These are phyloP conservation scores for Whitmania pigra DNA, from an alignment of 1,140 invertebrate species.

Conservation along the genomic window DNA sequence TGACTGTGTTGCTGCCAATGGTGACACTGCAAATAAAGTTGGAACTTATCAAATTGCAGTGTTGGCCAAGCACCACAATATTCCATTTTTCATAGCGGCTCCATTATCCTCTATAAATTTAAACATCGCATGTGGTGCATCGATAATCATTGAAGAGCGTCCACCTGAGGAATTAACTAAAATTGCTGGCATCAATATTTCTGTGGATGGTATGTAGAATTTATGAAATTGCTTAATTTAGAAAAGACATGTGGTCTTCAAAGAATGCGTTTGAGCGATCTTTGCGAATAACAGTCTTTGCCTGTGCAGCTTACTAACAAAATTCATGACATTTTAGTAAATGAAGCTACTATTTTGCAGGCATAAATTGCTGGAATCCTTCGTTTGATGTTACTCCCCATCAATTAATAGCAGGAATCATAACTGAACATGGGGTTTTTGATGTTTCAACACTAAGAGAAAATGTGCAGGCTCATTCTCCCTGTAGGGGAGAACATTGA, in stretches of 20 bases:
- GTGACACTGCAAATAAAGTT: slow-evolving; percentile 98
- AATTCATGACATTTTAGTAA: slow-evolving; percentile 6
- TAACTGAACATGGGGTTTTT: slow-evolving; percentile 84
- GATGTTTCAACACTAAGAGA: background rate
- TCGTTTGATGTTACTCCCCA: slow-evolving; percentile 97
- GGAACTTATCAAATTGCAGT: slow-evolving; percentile 87
- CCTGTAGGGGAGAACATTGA: no score
- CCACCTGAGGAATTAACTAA: slow-evolving; percentile 77
- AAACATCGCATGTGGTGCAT: slow-evolving; percentile 59
- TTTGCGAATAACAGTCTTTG: background rate
- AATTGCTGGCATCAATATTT: slow-evolving; percentile 66
- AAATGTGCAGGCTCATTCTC: no score
- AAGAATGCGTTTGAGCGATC: no score
- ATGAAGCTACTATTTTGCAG: slow-evolving; percentile 39
- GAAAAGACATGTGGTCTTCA: no score
- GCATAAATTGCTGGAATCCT: slow-evolving; percentile 92
- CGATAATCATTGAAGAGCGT: slow-evolving; percentile 85
- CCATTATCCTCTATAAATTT: slow-evolving; percentile 83
- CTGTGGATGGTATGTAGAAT: slow-evolving; percentile 54
- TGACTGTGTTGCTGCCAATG: slow-evolving; percentile 68
- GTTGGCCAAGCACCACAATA: slow-evolving; percentile 70
- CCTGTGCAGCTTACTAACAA: background rate
- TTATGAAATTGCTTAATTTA: background rate
- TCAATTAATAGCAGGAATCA: slow-evolving; percentile 77
- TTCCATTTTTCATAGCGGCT: slow-evolving; percentile 91